Base-by-base conservation (phyloP, 2,113 vertebrate species). In the Narcine bancroftii region DNA sequence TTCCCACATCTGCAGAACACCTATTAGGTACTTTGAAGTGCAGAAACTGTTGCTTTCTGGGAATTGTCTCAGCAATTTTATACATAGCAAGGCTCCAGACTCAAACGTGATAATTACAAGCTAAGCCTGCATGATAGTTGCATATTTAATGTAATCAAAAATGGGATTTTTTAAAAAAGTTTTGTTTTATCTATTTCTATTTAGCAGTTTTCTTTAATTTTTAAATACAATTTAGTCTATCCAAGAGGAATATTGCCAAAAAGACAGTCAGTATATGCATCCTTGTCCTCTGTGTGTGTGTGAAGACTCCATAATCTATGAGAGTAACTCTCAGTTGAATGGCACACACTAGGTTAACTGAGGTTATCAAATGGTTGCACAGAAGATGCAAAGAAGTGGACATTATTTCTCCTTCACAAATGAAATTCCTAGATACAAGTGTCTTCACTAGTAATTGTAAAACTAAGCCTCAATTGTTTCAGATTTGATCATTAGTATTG, bases 401-500 rank as follows among this genome's bases (percentile, higher is more conserved):
- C 39, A 39, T 45, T 36, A 65, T 39, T 66, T 91, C 63, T 91
- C 87, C 11, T 89, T 89, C 39, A 42, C 60, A 89, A 89, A 42
- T 89, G 6, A 45, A 66, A 89, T 65, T 89, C n/a, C 85, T 21
- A 65, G 36, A 89, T 13, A 9, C 39, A 36, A 89, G 66, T 66
- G 4, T n/a, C 50, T 60, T 60, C 33, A 53, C 60, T 87, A 19
- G 53, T 60, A 71, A 47, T 33, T 69, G 11, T 11, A 11, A 66
- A 91, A 69, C 60, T 45, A 91, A 91, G 47, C 39, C 63, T 69
- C 63, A 91, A 45, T 91, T 91, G 47, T 24, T 69, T 24, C 45
- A 26, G 63, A 91, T 91, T 91, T 47, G 42, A 91, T 91, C 63
- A 91, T 91, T 71, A 69, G 39, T 10, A 33, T 69, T 91, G 26